Conservation (phyloP, 2,797 vertebrate species). For the Sparus aurata region DNA sequence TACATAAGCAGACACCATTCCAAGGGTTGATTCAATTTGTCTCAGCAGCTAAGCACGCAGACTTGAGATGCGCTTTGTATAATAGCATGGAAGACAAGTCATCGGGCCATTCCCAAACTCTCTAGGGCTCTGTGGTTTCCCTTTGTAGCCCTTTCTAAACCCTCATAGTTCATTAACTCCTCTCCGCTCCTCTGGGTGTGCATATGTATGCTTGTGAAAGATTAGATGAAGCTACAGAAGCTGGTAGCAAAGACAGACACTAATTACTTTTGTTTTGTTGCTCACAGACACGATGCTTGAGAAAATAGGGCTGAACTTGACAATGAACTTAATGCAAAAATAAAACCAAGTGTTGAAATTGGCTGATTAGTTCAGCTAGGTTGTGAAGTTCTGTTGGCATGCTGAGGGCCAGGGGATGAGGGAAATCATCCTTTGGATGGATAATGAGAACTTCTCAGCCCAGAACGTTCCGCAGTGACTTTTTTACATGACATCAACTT, state of each 20-base stretch:
- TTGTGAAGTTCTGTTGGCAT: constrained; percentile 54
- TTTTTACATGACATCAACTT: constrained; percentile 44
- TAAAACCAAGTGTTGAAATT: constrained; percentile 40
- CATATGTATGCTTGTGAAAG: constrained; percentile 41
- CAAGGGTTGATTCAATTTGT: constrained; percentile 70
- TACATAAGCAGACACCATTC: constrained; percentile 47
- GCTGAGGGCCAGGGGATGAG: constrained; percentile 34
- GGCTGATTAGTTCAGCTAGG: constrained; percentile 67
- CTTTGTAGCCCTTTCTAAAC: constrained; percentile 54
- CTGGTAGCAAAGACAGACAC: constrained; percentile 57
- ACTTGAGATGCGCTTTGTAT: constrained; percentile 52
- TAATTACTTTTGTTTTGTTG: constrained; percentile 75
- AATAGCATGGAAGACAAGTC: constrained; percentile 59
- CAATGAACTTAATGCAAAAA: constrained; percentile 55
- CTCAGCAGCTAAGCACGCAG: constrained; percentile 61
- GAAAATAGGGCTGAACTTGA: constrained; percentile 47
- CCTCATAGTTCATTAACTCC: constrained; percentile 62
- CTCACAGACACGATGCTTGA: constrained; percentile 56
- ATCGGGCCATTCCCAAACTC: constrained; percentile 41
- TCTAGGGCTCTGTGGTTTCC: constrained; percentile 46
- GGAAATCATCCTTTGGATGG: constrained; percentile 39
- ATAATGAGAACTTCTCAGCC: constrained; percentile 58
- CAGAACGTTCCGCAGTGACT: neutral
- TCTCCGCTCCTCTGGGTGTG: constrained; percentile 54
- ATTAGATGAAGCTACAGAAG: constrained; percentile 62